Percentiles rank a stretch among this genome's conserved stretches.
These are phyloP conservation scores for Eumeta japonica DNA, from an alignment of 1,140 invertebrate genomes.

Conservation along the genomic window DNA sequence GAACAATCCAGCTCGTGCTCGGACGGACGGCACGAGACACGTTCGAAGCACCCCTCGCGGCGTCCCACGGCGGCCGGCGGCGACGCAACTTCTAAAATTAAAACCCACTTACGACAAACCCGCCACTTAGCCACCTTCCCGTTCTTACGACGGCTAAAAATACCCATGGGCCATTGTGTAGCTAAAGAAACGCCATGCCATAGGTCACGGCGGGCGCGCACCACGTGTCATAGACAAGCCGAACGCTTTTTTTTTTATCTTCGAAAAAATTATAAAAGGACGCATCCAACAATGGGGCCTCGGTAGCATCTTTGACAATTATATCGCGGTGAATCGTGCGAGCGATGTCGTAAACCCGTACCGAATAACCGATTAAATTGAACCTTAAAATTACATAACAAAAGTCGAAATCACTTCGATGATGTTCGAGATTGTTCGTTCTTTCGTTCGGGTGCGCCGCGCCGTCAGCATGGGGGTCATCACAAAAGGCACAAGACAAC, in stretches of 20 bases:
- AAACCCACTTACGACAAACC: slow-evolving; percentile 53
- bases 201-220: slow-evolving; percentile 51
- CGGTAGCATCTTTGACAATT: slow-evolving; percentile 58
- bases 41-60: no score
- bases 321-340: slow-evolving; percentile 37
- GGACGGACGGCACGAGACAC: no score
- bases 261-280: slow-evolving; percentile 53
- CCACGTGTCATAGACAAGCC: slow-evolving; percentile 54
- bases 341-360: slow-evolving; percentile 26
- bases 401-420: slow-evolving; percentile 25
- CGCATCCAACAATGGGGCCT: slow-evolving; percentile 45
- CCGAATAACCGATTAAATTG: slow-evolving; percentile 18
- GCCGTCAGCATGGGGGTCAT: slow-evolving; percentile 54
- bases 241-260: slow-evolving; percentile 59
- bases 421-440: slow-evolving; percentile 18
- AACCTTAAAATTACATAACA: slow-evolving; percentile 27
- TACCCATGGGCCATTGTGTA: slow-evolving; percentile 52
- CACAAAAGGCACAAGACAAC: slow-evolving; percentile 55
- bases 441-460: slow-evolving; percentile 27
- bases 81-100: slow-evolving; percentile 53
- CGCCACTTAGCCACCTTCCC: slow-evolving; percentile 54
- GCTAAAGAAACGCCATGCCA: slow-evolving; percentile 52
- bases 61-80: slow-evolving; percentile 6
- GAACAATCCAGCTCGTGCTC: no score
- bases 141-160: slow-evolving; percentile 53